phyloP scores from a whole-genome alignment of 2,797 vertebrate species.

The Pyrocephalus nanus region DNA sequence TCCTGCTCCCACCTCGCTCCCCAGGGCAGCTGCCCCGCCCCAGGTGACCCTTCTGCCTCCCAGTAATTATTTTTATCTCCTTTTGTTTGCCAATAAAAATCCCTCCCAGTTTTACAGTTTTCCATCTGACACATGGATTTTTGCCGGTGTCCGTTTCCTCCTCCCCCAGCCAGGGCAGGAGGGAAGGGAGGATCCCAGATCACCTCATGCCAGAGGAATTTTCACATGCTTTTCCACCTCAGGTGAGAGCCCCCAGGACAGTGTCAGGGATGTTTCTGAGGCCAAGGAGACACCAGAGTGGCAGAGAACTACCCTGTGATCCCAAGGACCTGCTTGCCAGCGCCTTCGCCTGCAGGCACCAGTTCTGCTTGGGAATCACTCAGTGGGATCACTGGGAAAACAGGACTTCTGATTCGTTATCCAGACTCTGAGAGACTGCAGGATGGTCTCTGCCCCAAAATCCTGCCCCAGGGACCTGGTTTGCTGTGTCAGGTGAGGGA shows the following conservation, averaged over 20 bases:
- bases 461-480: accelerated
- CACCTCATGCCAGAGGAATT: neutral
- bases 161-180: neutral
- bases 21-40: slow-evolving; percentile 3
- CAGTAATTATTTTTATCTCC: slow-evolving; percentile 34
- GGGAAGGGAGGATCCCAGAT: neutral
- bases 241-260: neutral
- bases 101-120: slow-evolving; percentile 26
- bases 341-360: accelerated
- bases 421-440: accelerated
- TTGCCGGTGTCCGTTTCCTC: neutral
- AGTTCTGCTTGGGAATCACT: neutral
- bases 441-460: too few relatives aligned
- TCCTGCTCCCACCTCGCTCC: slow-evolving; percentile 26
- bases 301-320: accelerated
- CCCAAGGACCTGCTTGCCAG: neutral
- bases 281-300: neutral
- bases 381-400: neutral
- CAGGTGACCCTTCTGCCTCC: neutral
- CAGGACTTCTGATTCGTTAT: accelerated
- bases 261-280: neutral
- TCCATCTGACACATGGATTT: neutral
- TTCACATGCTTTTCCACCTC: neutral
- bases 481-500: neutral
- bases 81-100: slow-evolving; percentile 31